Evolutionary conservation across 2,888 invertebrate genomes (phyloP), one percentile per base, ranked within the genome.

Genomic region (Altica lythri): DNA sequence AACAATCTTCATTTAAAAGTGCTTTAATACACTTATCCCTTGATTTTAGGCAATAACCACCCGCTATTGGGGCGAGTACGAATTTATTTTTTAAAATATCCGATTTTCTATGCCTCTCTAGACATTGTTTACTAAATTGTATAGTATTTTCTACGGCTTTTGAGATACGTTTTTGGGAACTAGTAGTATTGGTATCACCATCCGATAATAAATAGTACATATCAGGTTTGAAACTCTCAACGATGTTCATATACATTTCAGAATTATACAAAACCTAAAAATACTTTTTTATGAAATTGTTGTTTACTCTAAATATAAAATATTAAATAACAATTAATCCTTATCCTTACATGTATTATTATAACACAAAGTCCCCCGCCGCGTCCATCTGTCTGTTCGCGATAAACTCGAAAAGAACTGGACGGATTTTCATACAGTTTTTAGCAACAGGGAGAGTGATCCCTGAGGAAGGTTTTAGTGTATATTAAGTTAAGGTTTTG

Each of bases 131-230:
- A 63, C 91, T 82, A 72, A 90, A 85, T 14, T 68, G 73, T 52
- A 82, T 78, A 8, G 89, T 89, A 58, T 88, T 81, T 22, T 86
- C 83, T 0, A 90, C 82, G 2, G 92, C 82, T 73, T 92, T 93
- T 1, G 70, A 69, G 9, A 86, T 71, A 53, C 92, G 80, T 73
- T 93, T 95, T 42, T 79, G 78, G 0, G 86, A 79, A 69, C 89
- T 88, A 29, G 79, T 76, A 4, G 78, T 72, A 68, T 86, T 81
- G 32, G 86, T 89, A 65, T 88, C 86, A 29, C 86, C 85, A 80
- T 95, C 94, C 71, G 88, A 87, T 65, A 95, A 78, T 9, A 88
- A 84, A 72, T 90, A 85, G 77, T 89, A 91, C 70, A 91, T 83
- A 73, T 92, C 90, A 29, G 95, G 93, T 73, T 84, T 83, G 72